Evolutionary conservation across 2,888 invertebrate genomes (phyloP).

Genomic region (Protonemura montana): DNA sequence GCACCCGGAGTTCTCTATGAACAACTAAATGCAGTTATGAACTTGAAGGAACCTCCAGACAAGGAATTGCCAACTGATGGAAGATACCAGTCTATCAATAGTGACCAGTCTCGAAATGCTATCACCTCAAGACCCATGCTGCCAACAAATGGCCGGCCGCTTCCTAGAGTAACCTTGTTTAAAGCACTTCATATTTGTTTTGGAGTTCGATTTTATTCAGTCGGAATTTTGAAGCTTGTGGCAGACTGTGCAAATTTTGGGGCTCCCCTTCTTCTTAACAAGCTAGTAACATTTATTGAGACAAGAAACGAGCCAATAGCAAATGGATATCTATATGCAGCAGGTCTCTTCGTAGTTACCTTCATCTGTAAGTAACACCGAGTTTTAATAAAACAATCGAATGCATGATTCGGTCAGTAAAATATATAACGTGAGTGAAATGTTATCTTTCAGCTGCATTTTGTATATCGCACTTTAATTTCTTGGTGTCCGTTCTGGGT

Average conservation of each 20-base stretch:
- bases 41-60: slow-evolving; percentile 49
- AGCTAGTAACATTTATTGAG: slow-evolving; percentile 80
- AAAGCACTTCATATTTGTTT: slow-evolving; percentile 78
- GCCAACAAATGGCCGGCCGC: neutral
- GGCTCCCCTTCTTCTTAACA: slow-evolving; percentile 87
- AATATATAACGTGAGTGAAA: neutral
- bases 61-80: neutral
- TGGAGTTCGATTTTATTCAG: slow-evolving; percentile 81
- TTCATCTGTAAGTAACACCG: slow-evolving; percentile 69
- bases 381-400: neutral
- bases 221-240: slow-evolving; percentile 82
- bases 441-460: slow-evolving; percentile 69
- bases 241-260: slow-evolving; percentile 87
- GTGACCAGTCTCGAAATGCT: neutral
- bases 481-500: slow-evolving; percentile 82
- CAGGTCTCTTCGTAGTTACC: slow-evolving; percentile 70
- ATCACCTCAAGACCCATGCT: slow-evolving; percentile 18
- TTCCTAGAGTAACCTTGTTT: slow-evolving; percentile 63
- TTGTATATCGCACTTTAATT: slow-evolving; percentile 88
- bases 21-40: slow-evolving; percentile 66
- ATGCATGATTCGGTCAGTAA: too few species aligned
- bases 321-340: slow-evolving; percentile 72
- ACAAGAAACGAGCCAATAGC: slow-evolving; percentile 71
- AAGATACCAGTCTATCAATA: slow-evolving; percentile 30
- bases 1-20: slow-evolving; percentile 69